Evolutionary conservation across 2,113 vertebrate species (phyloP), one percentile per base, ranked within the genome.

Genomic region (Oncorhynchus tshawytscha): DNA sequence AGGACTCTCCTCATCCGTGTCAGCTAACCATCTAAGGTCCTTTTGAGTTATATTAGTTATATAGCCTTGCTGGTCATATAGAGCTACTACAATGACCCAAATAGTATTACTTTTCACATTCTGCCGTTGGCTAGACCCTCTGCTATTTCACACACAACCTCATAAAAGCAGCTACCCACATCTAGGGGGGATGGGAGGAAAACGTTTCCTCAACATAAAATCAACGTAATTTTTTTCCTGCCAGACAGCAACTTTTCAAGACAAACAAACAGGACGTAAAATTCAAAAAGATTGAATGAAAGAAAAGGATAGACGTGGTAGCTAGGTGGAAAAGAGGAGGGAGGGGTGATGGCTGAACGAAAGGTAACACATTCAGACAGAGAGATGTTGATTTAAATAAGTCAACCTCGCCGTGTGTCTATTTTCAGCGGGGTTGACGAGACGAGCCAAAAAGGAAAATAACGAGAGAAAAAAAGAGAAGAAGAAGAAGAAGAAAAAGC

Each of bases 341-440:
- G 31, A 13, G 24, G 18, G 20, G 49, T 39, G 51, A 48, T 84
- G 79, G 76, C 67, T 57, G 74, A 64, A 72, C 60, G 45, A 70
- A 74, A 67, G 77, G 82, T 83, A 79, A 82, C 86, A 89, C 82
- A 90, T 89, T 93, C 85, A 82, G 88, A 93, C 88, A 79, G 92
- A 88, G 93, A 91, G 89, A 92, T 91, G 92, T 91, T 91, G 92
- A 95, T 94, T 95, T 94, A 92, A 94, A 90, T 92, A 92, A 92
- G 89, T 74, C 92, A 92, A 91, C 91, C 86, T 92, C 86, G 39
- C 39, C 78, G 49, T 75, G 85, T 86, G 88, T 91, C 87, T 88
- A 90, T 91, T 92, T 91, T 93, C 91, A 73, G 73, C 90, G 92
- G 93, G 92, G 83, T 88, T 91, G 91, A 92, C 91, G 91, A 78